Evolutionary conservation across 2,888 invertebrate species (phyloP), one percentile per base, ranked within the genome.

Genomic region (Micoletzkya japonica): DNA sequence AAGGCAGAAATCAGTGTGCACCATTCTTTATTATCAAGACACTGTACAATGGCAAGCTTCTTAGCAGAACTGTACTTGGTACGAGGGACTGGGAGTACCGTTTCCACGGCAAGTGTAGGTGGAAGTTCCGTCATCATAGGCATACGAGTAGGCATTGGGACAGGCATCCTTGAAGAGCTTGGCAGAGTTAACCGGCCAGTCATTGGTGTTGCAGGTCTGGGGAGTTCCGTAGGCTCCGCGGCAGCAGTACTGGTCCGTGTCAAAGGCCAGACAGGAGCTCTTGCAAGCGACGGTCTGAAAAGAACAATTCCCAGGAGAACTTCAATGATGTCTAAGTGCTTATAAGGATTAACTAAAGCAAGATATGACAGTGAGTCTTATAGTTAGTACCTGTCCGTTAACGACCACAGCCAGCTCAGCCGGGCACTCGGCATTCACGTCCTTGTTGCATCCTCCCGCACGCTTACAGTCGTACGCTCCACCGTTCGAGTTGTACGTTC

Each of bases 111-210:
- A 89, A 54, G 88, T 88, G 77, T 87, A 88, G 0, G 87, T 87
- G 77, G 88, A 88, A 64, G 87, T 86, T 44, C 83, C 77, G 75
- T 89, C 89, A 82, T 89, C 89, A 75, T 89, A 89, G 24, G 88
- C 88, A 75, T 89, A 89, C 71, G 88, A 88, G 83, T 89, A 89
- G 14, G 89, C 89, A 70, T 87, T 87, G 1, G 89, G 89, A 77
- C 89, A 89, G 20, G 86, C 82, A 0, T 79, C 73, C 76, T 89
- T 89, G 83, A 89, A 88, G 70, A 85, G 85, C 0, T 80, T 68
- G 58, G 88, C 86, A 75, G 87, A 88, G 72, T 87, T 76, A 34
- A 28, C 26, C 34, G 59, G 69, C 69, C 69, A 69, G 30, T 50
- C 30, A 39, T 77, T 72, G 0, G 86, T 82, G 36, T 85, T 82